Base-by-base conservation (phyloP, 2,888 invertebrate species). In the Ellobium chinense region DNA sequence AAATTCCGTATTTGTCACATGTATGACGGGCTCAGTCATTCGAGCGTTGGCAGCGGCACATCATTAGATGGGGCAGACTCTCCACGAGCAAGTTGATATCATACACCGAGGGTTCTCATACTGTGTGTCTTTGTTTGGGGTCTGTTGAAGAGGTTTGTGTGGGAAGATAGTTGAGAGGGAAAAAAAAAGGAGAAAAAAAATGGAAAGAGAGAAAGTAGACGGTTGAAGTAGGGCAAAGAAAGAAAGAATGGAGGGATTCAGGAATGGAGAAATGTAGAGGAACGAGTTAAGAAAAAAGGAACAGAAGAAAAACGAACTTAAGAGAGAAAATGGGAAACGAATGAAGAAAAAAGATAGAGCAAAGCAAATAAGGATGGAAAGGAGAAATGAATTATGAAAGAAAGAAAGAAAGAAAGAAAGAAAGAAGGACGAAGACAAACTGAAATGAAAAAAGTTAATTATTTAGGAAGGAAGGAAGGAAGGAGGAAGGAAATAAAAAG, bases 201-300 rank as follows among this genome's bases (percentile, higher is more conserved):
- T 1, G 36, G 36, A 27, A 4, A 34, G 56, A 56, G 24, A 36
- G 36, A 56, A 18, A 66, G 31, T 18, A 34, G 24, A 54, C 62
- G 56, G n/a, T 27, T 34, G 70, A 60, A 27, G 27, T n/a, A 62
- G 1, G 31, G 63, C 39, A 21, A 54, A n/a, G n/a, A n/a, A n/a
- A n/a, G n/a, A n/a, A n/a, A n/a, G n/a, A n/a, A 73, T 36, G 65
- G 63, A 73, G 79, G 56, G 24, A 46, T 39, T 63, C 36, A 54
- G 68, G 5, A 27, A 70, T 24, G 39, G 69, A 78, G 56, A 62
- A 54, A 56, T 27, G 31, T 39, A 66, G 1, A 34, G 39, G 66
- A 12, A 34, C 27, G 46, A 65, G 24, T 29, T 39, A 18, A n/a
- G 31, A 62, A 24, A 46, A 36, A n/a, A n/a, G n/a, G n/a, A n/a